A percentile compares a stretch with the other conserved stretches of the same genome.
Conservation (phyloP, 2,888 invertebrate species). For the Bombylius major region DNA sequence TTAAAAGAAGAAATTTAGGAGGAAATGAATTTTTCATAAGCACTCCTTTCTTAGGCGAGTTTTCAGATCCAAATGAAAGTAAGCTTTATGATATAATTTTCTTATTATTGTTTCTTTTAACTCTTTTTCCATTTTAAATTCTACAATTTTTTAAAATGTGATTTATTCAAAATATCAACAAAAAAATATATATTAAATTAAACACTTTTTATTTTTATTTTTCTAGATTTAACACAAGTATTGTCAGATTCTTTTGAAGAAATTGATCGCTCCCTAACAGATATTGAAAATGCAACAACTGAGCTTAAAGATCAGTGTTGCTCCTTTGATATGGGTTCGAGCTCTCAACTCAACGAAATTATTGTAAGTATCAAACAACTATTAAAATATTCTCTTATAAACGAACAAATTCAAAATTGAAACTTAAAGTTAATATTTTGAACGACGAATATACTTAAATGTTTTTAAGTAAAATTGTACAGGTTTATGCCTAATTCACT, state of each 20-base stretch:
- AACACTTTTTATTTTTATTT: background rate
- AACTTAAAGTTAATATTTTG: too few species aligned
- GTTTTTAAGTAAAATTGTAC: too few species aligned
- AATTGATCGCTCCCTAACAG: constrained; percentile 25
- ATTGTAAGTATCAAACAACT: constrained; percentile 22
- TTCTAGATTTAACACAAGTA: constrained; percentile 26
- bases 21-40: background rate
- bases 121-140: too few species aligned
- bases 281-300: constrained; percentile 28
- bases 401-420: background rate
- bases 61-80: background rate
- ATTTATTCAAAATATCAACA: too few species aligned
- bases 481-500: too few species aligned
- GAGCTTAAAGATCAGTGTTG: constrained; percentile 29
- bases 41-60: background rate
- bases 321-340: constrained; percentile 24
- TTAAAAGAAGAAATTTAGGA: background rate
- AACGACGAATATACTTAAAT: too few species aligned
- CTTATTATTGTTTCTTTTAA: too few species aligned
- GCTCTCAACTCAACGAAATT: constrained; percentile 29
- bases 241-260: constrained; percentile 28
- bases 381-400: background rate
- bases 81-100: background rate
- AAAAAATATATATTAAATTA: too few species aligned
- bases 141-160: too few species aligned